Evolutionary conservation across 2,113 vertebrate genomes (phyloP), one percentile per base, ranked within the genome.

Genomic region (Nycticryphes semicollaris): DNA sequence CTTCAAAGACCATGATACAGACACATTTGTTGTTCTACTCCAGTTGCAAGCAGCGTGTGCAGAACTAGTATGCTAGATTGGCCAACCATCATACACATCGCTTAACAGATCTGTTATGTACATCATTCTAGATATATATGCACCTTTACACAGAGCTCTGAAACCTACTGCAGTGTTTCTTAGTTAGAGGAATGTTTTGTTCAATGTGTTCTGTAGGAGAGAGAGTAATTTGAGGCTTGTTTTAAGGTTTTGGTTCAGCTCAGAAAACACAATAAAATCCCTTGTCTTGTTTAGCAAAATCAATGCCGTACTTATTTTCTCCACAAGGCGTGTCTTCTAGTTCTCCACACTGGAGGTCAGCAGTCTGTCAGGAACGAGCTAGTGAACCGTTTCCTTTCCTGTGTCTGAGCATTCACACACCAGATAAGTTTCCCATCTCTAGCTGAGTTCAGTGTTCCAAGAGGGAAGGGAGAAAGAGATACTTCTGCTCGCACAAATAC

Each of bases 381-480:
- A 56, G 41, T 50, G 83, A 77, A 0, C 41, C 28, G 24, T 39
- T 54, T 73, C 33, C 43, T 57, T 79, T 62, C 33, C 45, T 2
- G 0, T 48, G 45, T 43, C 25, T 41, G 27, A 54, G n/a, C 35
- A 1, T 68, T 76, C 27, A 14, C 24, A 7, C 0, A 0, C 72
- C 3, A 47, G 6, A 7, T n/a, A 17, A 1, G 3, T 59, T 83
- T 59, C 47, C 50, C 28, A 15, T 47, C 56, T 81, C 11, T 28
- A 21, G 27, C 30, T 10, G 25, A 74, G 37, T 53, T 7, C 28
- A 54, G 50, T 39, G 54, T 67, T 84, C 56, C 51, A 41, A 18
- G 28, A 90, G 75, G 50, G 28, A 73, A 41, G 17, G 33, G 39
- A 85, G 24, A 53, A 82, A 53, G 30, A 50, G 70, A 31, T 27